These are phyloP conservation scores for Andrena flavipes DNA, from an alignment of 2,888 invertebrate species.

Conservation along the genomic window DNA sequence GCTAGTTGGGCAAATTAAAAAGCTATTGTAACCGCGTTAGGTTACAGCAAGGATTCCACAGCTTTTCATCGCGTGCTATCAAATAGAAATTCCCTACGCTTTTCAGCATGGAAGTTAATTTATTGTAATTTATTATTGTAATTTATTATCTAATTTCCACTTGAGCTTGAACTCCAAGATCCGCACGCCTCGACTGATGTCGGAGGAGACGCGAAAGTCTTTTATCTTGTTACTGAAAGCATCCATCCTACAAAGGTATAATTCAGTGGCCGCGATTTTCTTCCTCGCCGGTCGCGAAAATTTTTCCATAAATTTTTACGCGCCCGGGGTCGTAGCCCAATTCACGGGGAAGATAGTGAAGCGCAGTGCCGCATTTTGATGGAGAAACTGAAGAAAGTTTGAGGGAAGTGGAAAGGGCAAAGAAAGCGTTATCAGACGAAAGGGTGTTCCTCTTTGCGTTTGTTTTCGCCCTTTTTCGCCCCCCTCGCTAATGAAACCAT, in stretches of 20 bases:
- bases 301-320: slow-evolving; percentile 1
- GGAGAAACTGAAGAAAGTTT: not conserved
- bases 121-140: not conserved
- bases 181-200: not conserved
- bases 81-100: not conserved
- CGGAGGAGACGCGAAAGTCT: not conserved
- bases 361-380: not conserved
- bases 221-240: not conserved
- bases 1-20: slow-evolving; percentile 31
- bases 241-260: not conserved
- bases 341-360: not conserved
- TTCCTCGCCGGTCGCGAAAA: not conserved
- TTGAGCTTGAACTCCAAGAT: not conserved
- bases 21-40: slow-evolving; percentile 20
- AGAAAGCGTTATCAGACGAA: slow-evolving; percentile 45
- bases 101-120: not conserved
- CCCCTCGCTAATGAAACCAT: slow-evolving; percentile 78
- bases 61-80: not conserved
- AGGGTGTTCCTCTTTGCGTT: slow-evolving; percentile 11
- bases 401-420: slow-evolving; percentile 24
- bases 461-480: slow-evolving; percentile 53
- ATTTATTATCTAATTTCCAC: not conserved
- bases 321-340: not conserved
- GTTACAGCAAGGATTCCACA: no score
- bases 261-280: not conserved